Evolutionary conservation across 2,888 invertebrate genomes (phyloP), one percentile per base, ranked within the genome.

Genomic region (Eurois occulta): DNA sequence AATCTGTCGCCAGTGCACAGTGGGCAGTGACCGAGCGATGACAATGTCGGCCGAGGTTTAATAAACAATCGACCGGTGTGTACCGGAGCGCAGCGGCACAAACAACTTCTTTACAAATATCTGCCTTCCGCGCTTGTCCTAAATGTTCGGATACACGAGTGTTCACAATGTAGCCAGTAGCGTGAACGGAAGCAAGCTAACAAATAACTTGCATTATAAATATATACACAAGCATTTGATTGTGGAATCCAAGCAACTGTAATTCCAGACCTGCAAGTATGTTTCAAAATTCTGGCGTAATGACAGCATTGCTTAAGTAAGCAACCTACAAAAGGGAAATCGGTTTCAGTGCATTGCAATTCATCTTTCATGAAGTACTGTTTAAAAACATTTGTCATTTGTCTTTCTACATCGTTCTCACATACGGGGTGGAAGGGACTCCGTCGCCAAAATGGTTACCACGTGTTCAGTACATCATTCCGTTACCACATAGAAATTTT

Each of bases 61-160:
- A 62, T 70, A 85, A 85, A 85, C 80, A 85, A 80, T 73, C 62
- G 41, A 72, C 68, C 52, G 60, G 28, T 64, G 67, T 70, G 58
- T 58, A 55, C 55, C 55, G 52, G n/a, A 65, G 66, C 69, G 46
- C 67, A 21, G 35, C 35, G n/a, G n/a, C 70, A 65, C 68, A 58
- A 69, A 66, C 60, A 66, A 43, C 21, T 32, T 13, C 69, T 67
- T 60, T 43, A 78, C 79, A 68, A 65, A 78, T 72, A 78, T 41
- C 58, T 46, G 28, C 55, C 18, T 38, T 46, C 18, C 13, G 28
- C 6, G n/a, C 24, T 77, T 43, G 35, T 21, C 46, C 46, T 21
- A 16, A 28, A 77, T 76, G 21, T 52, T 28, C 28, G 2, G 32
- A 41, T 18, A 6, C 4, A 11, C 28, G 16, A 74, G 16, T 28